Base-by-base conservation (phyloP, 2,113 vertebrate species). In the Lutjanus erythropterus region DNA sequence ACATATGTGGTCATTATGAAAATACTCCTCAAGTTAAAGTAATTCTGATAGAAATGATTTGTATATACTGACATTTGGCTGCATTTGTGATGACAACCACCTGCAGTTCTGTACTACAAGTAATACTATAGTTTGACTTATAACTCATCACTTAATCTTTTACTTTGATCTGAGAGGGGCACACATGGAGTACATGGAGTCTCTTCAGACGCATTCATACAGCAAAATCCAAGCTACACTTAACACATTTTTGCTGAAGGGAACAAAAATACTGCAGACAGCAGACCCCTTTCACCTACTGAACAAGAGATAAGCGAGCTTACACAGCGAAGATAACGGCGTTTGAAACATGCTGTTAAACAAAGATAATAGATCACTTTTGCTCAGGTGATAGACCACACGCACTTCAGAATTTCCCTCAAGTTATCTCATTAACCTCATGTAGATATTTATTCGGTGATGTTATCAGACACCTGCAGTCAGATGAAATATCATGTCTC, bases 271-370 rank as follows among this genome's bases (percentile, higher is more conserved):
- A 10, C 21, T 35, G 46, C 56, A 41, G 25, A 44, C 68, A 33
- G 42, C 52, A 46, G 9, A 50, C 0, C 14, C 52, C 77, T 81
- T 82, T 78, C 52, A 71, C 56, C 62, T 8, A 69, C 3, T 81
- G 44, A 66, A 71, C 27, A 15, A 31, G 55, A 75, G 84, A 84
- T 84, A 86, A 82, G 2, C 6, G 25, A 69, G 52, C 50, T 69
- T 14, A 47, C 50, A 44, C 65, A 21, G 65, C 19, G 12, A 44
- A 70, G 65, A 85, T 80, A 64, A 80, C 65, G 39, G 35, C 18
- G 6, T 27, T 68, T 70, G 15, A 78, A 37, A 47, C 68, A 41
- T 14, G 44, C 65, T 52, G 49, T 23, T 62, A 23, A 35, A 71
- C 37, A 52, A 23, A 72, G 71, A 79, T 79, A 72, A 49, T 21